A percentile compares a stretch with the other conserved stretches of the same genome.
These are phyloP conservation scores for Myodes glareolus DNA, from an alignment of 2,113 vertebrate species.

Conservation along the genomic window DNA sequence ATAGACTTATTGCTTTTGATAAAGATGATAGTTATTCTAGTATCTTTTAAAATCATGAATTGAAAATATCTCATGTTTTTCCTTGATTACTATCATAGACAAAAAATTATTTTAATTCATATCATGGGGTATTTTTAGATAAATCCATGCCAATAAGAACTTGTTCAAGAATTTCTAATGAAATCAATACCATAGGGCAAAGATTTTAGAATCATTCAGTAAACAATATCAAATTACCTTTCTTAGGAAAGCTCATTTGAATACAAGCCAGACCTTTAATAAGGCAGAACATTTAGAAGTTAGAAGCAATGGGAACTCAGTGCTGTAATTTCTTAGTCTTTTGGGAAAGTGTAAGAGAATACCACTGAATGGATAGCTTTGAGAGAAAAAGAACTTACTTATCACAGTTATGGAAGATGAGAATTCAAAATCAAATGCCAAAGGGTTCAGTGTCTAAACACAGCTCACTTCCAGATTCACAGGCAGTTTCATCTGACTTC, in stretches of 20 bases:
- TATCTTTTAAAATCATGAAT: background rate
- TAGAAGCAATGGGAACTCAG: background rate
- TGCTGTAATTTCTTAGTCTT: background rate
- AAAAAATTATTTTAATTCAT: background rate
- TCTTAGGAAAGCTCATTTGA: background rate
- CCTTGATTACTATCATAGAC: background rate
- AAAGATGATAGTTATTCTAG: background rate
- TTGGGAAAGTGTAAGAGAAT: background rate
- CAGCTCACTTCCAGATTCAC: background rate
- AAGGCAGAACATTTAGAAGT: background rate
- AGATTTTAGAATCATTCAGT: background rate
- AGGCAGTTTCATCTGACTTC: background rate
- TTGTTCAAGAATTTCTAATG: background rate
- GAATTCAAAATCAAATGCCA: background rate
- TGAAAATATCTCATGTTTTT: slow-evolving; percentile 2
- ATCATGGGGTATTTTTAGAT: background rate
- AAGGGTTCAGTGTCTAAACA: background rate
- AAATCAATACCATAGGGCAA: background rate
- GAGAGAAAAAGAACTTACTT: background rate
- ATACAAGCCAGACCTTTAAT: background rate
- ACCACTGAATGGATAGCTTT: background rate
- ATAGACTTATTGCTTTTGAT: background rate
- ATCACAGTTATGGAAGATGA: background rate
- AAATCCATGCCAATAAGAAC: background rate
- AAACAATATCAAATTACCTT: slow-evolving; percentile 1